Percentiles rank a stretch among this genome's conserved stretches.
phyloP scores from a whole-genome alignment of 2,113 vertebrate species.

The Scopus umbretta region DNA sequence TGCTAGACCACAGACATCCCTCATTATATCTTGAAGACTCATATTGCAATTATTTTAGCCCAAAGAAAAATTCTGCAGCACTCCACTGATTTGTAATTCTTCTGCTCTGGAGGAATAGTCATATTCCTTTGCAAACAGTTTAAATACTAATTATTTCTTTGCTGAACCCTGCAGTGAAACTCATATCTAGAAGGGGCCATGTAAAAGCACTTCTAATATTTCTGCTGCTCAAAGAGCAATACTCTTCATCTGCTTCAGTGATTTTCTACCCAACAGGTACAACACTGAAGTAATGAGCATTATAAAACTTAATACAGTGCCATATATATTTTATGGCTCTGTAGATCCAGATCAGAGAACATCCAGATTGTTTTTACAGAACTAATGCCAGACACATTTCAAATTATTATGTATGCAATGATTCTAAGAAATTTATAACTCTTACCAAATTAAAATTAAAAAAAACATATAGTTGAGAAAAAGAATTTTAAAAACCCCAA shows the following conservation, averaged over 20 bases:
- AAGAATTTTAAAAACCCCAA: not conserved
- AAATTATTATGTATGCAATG: not conserved
- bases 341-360: slow-evolving; percentile 53
- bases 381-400: slow-evolving; percentile 23
- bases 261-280: slow-evolving; percentile 58
- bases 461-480: not conserved
- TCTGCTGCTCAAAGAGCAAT: slow-evolving; percentile 55
- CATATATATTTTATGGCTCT: slow-evolving; percentile 51
- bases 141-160: slow-evolving; percentile 59
- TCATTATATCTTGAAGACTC: not conserved
- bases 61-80: slow-evolving; percentile 10
- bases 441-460: not conserved
- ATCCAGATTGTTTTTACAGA: slow-evolving; percentile 55
- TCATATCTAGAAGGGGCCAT: not conserved
- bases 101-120: not conserved
- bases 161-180: slow-evolving; percentile 17
- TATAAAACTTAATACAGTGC: slow-evolving; percentile 61
- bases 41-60: not conserved
- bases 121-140: not conserved
- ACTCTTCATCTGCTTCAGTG: slow-evolving; percentile 7
- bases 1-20: not conserved
- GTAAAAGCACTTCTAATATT: slow-evolving; percentile 48
- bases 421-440: slow-evolving; percentile 3
- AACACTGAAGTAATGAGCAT: slow-evolving; percentile 41
- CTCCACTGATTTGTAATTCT: slow-evolving; percentile 21